Evolutionary conservation across 2,113 vertebrate genomes (phyloP), one percentile per base, ranked within the genome.

Genomic region (Gadus macrocephalus): DNA sequence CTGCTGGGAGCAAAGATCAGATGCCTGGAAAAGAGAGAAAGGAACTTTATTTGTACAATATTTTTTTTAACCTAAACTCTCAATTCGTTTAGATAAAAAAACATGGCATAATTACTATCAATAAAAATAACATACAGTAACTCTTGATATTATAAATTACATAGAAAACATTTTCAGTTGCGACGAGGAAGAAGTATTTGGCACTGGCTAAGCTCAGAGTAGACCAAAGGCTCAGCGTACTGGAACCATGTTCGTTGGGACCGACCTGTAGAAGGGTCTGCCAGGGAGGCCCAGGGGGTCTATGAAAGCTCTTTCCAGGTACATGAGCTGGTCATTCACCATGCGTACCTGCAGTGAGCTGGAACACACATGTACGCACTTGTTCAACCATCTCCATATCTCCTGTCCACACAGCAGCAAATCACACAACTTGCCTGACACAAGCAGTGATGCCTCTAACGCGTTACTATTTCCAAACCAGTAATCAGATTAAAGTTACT

Each of bases 1-100:
- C 93, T 95, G 89, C 95, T 99, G 38, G 96, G 96, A 71, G 96
- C 96, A 65, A 96, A 98, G 71, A 98, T 91, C 9, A 97, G 15
- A 2, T 99, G 96, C 70, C 97, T 98, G 82, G 25, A 85, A 66
- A 67, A 25, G 49, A 67, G 31, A 19, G 11, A 56, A n/a, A 27
- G 19, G 11, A 53, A 35, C 4, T 35, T 35, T 1, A 35, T 61
- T 66, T 27, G 16, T n/a, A 19, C 14, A 2, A 49, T 49, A 4
- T 35, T 4, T 35, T 35, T 35, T 35, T 35, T 35, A 25, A 25
- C 2, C 25, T 2, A 25, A 25, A 25, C 25, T 25, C 25, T 25
- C 25, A 25, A 25, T 12, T 61, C 2, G 59, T 17, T n/a, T 2
- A 14, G 4, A 14, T 58, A 6, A 56, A 68, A 20, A 2, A 22